phyloP scores from a whole-genome alignment of 1,140 invertebrate species.

The Drosophila santomea region DNA sequence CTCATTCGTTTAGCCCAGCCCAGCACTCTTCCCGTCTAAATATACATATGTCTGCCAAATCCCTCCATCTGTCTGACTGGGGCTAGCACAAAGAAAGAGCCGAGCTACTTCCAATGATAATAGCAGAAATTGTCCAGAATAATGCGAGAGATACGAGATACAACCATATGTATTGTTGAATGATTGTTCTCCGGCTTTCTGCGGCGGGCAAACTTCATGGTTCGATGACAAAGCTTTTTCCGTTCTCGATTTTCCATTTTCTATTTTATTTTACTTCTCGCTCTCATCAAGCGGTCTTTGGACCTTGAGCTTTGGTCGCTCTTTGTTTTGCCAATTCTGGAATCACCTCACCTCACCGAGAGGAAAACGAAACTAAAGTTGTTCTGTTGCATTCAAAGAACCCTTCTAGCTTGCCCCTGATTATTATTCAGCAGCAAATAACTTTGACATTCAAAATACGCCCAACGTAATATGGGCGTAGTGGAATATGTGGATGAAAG shows the following conservation, averaged over 20 bases:
- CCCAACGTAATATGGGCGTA: conserved; percentile 47
- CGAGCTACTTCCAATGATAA: conserved; percentile 32
- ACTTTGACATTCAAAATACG: conserved; percentile 77
- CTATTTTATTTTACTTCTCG: background rate
- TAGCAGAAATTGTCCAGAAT: conserved; percentile 50
- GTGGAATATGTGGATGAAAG: conserved; percentile 12
- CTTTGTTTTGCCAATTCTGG: conserved; percentile 37
- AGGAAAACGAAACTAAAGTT: conserved; percentile 33
- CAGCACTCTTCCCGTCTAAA: conserved; percentile 17
- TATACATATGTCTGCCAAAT: conserved; percentile 7
- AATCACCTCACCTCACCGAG: background rate
- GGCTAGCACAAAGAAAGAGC: conserved; percentile 43
- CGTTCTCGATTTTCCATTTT: conserved; percentile 27
- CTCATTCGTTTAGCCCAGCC: conserved; percentile 10
- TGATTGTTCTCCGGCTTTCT: conserved; percentile 47
- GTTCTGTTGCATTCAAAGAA: conserved; percentile 40
- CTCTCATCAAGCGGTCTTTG: conserved; percentile 48
- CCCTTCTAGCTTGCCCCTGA: conserved; percentile 33
- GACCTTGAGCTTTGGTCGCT: conserved; percentile 51
- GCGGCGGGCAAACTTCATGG: conserved; percentile 31
- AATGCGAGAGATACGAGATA: conserved; percentile 36
- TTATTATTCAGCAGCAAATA: conserved; percentile 51
- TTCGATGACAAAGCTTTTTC: conserved; percentile 32
- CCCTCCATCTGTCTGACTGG: conserved; percentile 9
- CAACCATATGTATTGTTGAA: conserved; percentile 22